Conservation (phyloP, 30 jellyfish, hydroid and myxozoan species). For the Pelagia noctiluca region DNA sequence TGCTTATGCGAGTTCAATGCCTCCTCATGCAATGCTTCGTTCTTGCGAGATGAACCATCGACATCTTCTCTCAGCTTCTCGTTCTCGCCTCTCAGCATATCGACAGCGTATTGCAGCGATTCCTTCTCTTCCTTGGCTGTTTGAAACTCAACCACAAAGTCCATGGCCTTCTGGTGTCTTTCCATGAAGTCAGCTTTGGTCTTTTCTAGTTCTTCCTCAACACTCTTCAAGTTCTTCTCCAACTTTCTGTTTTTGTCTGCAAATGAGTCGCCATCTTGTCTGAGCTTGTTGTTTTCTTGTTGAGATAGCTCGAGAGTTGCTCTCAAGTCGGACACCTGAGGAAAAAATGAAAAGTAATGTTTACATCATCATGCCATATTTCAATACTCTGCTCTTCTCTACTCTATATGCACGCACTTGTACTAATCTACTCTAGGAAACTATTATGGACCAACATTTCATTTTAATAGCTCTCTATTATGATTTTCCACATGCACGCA, state of each 20-base stretch:
- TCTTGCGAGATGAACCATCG: constrained; percentile 64
- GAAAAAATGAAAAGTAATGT: too few relatives aligned
- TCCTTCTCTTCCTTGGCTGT: constrained; percentile 90
- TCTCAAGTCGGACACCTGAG: constrained; percentile 66
- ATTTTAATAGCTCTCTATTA: too few relatives aligned
- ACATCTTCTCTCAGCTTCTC: constrained; percentile 69
- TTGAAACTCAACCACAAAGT: constrained; percentile 79
- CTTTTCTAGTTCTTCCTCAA: constrained; percentile 89
- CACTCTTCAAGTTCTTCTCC: constrained; percentile 64
- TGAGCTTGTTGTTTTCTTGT: constrained; percentile 77
- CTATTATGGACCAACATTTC: too few relatives aligned
- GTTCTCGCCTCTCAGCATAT: constrained; percentile 67
- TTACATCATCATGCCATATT: too few relatives aligned
- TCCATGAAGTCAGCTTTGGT: constrained; percentile 82
- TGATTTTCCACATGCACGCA: too few relatives aligned
- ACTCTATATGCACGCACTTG: too few relatives aligned
- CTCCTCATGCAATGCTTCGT: constrained; percentile 87
- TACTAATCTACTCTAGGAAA: too few relatives aligned
- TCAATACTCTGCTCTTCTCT: too few relatives aligned
- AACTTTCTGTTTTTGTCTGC: constrained; percentile 69
- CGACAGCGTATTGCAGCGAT: constrained; percentile 64
- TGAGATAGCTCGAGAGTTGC: constrained; percentile 74
- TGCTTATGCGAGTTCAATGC: constrained; percentile 86
- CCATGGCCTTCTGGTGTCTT: constrained; percentile 88
- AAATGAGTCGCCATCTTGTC: constrained; percentile 69